Percentiles rank a stretch among this genome's conserved stretches.
Conservation (phyloP, 2,113 vertebrate genomes). For the Climacteris rufus region DNA sequence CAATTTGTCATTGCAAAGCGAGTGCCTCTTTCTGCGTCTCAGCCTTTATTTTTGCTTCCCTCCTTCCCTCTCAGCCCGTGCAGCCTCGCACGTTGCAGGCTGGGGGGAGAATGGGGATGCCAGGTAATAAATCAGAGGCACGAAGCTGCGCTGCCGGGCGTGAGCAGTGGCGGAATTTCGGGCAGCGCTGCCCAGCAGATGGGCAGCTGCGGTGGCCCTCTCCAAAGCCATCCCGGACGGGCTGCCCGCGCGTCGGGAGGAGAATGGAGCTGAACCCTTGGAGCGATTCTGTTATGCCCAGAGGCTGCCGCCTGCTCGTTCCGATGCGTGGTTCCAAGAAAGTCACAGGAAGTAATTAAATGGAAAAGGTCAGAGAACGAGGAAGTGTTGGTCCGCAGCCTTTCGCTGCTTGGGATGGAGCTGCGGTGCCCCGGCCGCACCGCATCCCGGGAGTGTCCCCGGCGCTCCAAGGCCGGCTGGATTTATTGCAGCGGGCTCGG, state of each 20-base stretch:
- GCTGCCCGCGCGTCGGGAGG: background rate
- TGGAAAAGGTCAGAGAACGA: conserved; percentile 76
- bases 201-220: background rate
- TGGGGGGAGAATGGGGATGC: background rate
- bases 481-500: background rate
- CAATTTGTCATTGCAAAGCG: conserved; percentile 29
- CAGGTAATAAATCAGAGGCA: background rate
- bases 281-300: background rate
- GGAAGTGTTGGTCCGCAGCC: conserved; percentile 70
- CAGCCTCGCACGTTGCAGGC: background rate
- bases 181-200: background rate
- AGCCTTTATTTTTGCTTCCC: background rate
- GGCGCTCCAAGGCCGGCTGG: rapidly evolving
- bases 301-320: conserved; percentile 11
- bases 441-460: background rate
- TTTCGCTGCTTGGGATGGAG: conserved; percentile 47
- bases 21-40: background rate
- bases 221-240: background rate
- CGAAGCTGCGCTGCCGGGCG: rapidly evolving
- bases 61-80: background rate
- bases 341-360: conserved; percentile 82
- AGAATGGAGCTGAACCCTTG: background rate
- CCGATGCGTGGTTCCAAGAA: conserved; percentile 52
- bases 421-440: background rate
- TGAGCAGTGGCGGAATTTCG: background rate